These are phyloP conservation scores for Rhodinocichla rosea DNA, from an alignment of 2,113 vertebrate genomes.

Conservation along the genomic window DNA sequence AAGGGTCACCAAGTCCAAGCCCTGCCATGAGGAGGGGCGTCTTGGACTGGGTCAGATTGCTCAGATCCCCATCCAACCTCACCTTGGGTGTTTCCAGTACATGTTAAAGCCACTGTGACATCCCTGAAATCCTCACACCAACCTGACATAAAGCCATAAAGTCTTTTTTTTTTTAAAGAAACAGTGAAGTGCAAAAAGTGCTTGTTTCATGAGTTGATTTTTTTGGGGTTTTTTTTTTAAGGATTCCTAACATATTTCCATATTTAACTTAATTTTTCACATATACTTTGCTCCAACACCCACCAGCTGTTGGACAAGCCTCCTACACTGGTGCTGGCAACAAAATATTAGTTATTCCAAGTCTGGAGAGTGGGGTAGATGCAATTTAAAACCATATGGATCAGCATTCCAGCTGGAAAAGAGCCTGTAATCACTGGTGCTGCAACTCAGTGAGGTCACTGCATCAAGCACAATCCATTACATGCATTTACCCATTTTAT, in stretches of 20 bases:
- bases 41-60: background rate
- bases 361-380: background rate
- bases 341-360: background rate
- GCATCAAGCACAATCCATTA: background rate
- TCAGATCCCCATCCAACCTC: background rate
- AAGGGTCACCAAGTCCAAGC: background rate
- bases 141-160: background rate
- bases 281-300: background rate
- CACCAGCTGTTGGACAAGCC: background rate
- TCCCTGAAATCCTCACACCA: background rate
- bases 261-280: background rate
- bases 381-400: background rate
- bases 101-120: background rate
- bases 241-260: background rate
- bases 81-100: background rate
- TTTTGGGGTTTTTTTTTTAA: no score
- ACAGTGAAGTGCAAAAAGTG: background rate
- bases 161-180: background rate
- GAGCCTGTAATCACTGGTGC: background rate
- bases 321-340: background rate
- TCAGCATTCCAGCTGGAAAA: slow-evolving; percentile 7
- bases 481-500: background rate
- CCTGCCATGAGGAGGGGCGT: background rate
- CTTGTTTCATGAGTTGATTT: background rate
- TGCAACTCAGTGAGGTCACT: slow-evolving; percentile 34